Evolutionary conservation across 2,888 invertebrate species (phyloP).

Genomic region (Lithophane socia): DNA sequence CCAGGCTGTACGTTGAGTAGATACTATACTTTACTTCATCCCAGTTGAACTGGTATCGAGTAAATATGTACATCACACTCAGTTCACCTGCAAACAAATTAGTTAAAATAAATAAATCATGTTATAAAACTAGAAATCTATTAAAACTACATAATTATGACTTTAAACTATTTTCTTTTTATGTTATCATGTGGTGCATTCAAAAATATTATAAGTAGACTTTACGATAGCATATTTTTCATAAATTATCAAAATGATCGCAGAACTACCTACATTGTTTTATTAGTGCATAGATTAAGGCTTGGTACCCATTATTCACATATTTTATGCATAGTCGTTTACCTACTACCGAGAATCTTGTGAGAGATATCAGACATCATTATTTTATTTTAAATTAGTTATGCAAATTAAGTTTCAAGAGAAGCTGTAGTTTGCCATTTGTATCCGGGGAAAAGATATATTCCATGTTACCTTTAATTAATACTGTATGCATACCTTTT

Average conservation of each 20-base stretch:
- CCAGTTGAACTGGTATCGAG: conserved; percentile 88
- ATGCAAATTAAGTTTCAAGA: not conserved
- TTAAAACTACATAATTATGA: no score
- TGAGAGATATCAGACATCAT: not conserved
- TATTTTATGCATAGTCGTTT: no score
- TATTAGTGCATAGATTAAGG: not conserved
- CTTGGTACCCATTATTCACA: not conserved
- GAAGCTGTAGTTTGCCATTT: not conserved
- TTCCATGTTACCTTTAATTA: not conserved
- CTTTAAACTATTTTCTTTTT: no score
- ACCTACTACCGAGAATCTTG: not conserved
- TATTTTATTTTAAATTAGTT: not conserved
- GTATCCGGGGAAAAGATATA: not conserved
- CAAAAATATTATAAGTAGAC: no score
- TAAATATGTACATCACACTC: conserved; percentile 86
- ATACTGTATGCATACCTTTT: not conserved
- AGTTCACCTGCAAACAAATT: conserved; percentile 82
- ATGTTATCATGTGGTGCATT: no score
- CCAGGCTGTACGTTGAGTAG: conserved; percentile 83
- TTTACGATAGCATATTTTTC: no score
- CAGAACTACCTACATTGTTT: not conserved
- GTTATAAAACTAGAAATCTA: not conserved
- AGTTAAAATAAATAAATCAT: not conserved
- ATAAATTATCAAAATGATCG: not conserved
- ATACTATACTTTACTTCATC: conserved; percentile 88